phyloP scores from a whole-genome alignment of 2,113 vertebrate genomes.

The Apistogramma diplotaenia region DNA sequence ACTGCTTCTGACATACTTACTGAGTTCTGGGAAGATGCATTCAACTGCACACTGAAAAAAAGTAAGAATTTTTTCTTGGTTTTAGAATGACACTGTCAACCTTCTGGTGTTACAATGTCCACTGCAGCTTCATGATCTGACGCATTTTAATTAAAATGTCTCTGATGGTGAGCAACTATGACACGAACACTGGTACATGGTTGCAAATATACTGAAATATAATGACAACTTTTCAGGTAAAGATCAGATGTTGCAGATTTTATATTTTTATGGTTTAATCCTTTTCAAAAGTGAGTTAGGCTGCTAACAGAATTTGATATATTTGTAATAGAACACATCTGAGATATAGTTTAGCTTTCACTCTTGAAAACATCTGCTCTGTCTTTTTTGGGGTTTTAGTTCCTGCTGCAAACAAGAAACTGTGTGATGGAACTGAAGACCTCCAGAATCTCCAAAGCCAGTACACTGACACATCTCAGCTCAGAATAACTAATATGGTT shows the following conservation, averaged over 20 bases:
- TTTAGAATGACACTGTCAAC: background rate
- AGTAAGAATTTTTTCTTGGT: conserved; percentile 16
- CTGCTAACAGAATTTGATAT: background rate
- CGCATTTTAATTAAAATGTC: background rate
- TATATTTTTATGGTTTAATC: too few relatives aligned
- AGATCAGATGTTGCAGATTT: too few relatives aligned
- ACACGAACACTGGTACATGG: too few relatives aligned
- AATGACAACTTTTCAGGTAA: too few relatives aligned
- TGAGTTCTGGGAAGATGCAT: conserved; percentile 73
- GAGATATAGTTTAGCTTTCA: background rate
- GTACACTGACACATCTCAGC: conserved; percentile 69
- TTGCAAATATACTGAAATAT: too few relatives aligned
- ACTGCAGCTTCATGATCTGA: background rate
- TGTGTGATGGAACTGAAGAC: conserved; percentile 67
- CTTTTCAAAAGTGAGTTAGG: too few relatives aligned
- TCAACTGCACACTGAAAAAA: conserved; percentile 62
- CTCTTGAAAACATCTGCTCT: background rate
- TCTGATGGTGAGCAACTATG: too few relatives aligned
- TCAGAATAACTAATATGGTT: too few relatives aligned
- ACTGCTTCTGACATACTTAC: conserved; percentile 45
- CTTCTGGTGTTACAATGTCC: too few relatives aligned
- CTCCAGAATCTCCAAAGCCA: conserved; percentile 42
- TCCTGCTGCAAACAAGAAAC: background rate
- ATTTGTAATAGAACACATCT: background rate
- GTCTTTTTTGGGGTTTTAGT: background rate